A percentile compares a stretch with the other conserved stretches of the same genome.
Evolutionary conservation across 2,888 invertebrate genomes (phyloP).

Genomic region (Leucozona laternaria): DNA sequence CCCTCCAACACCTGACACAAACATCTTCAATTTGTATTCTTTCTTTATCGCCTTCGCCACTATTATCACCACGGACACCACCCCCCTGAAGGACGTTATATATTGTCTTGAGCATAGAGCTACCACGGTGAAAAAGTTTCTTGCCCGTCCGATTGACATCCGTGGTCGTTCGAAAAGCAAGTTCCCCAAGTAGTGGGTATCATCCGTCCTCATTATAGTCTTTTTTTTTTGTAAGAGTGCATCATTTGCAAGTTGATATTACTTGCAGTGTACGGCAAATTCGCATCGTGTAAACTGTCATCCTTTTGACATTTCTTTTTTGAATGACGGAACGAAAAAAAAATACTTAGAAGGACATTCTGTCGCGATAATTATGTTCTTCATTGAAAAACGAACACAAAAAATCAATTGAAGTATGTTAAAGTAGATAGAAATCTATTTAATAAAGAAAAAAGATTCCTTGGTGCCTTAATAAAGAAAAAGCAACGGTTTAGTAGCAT

Average conservation of each 20-base stretch:
- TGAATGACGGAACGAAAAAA: conserved; percentile 54
- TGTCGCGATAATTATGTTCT: conserved; percentile 35
- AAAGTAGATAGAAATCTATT: conserved; percentile 16
- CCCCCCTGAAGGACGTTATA: conserved; percentile 42
- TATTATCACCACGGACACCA: conserved; percentile 17
- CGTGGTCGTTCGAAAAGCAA: conserved; percentile 23
- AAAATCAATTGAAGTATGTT: conserved; percentile 37
- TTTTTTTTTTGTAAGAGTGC: conserved; percentile 54
- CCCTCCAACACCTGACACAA: conserved; percentile 22
- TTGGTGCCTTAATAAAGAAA: conserved; percentile 66
- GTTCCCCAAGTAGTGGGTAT: conserved; percentile 21
- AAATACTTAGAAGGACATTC: conserved; percentile 51
- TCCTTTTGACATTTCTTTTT: conserved; percentile 65
- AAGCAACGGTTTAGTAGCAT: background rate
- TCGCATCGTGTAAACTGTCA: conserved; percentile 53
- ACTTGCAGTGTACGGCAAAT: conserved; percentile 52
- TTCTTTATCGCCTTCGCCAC: conserved; percentile 18
- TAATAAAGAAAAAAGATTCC: conserved; percentile 34
- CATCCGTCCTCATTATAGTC: conserved; percentile 35
- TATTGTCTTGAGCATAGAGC: conserved; percentile 41
- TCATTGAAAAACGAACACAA: conserved; percentile 12
- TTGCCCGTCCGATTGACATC: conserved; percentile 25
- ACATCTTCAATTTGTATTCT: conserved; percentile 25
- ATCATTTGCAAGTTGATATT: conserved; percentile 51
- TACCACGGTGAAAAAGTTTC: conserved; percentile 61